Conservation (phyloP, 2,797 vertebrate species). For the Crax fasciolata region DNA sequence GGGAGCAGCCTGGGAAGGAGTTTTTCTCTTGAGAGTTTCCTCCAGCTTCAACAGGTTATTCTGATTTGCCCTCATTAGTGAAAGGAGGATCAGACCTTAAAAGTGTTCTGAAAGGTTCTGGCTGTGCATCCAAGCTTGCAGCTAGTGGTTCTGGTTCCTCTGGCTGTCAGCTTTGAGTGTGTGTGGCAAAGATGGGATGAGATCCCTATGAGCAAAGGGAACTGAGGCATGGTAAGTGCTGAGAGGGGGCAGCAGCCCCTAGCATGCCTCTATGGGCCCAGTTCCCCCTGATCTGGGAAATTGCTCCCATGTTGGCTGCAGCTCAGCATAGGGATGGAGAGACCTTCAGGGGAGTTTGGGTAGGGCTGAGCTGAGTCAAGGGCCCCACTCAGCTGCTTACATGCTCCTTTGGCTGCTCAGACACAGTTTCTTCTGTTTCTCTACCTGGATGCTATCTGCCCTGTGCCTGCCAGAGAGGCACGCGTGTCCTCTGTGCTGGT, state of each 20-base stretch:
- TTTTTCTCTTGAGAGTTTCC: neutral
- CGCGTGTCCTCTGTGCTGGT: accelerated
- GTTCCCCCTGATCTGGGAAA: neutral
- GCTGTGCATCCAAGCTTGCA: accelerated
- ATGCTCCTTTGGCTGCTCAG: neutral
- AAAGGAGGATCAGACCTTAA: accelerated
- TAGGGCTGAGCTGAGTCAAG: neutral
- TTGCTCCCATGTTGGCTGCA: accelerated
- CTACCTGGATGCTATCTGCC: neutral
- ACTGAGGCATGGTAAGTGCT: neutral
- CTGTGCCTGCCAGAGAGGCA: neutral
- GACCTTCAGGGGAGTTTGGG: accelerated
- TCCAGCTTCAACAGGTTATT: neutral
- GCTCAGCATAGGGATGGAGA: neutral
- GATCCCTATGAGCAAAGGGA: neutral
- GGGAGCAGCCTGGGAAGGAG: neutral
- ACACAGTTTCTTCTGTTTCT: neutral
- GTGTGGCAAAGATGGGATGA: accelerated
- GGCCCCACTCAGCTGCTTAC: neutral
- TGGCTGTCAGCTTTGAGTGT: accelerated
- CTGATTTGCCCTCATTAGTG: accelerated
- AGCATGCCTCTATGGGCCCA: accelerated
- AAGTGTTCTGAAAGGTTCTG: neutral
- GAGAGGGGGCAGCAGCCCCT: no score
- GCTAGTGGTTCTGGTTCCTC: neutral